Percentiles rank a stretch among this genome's conserved stretches.
These are phyloP conservation scores for Malurus elegans DNA, from an alignment of 2,113 vertebrate species.

Conservation along the genomic window DNA sequence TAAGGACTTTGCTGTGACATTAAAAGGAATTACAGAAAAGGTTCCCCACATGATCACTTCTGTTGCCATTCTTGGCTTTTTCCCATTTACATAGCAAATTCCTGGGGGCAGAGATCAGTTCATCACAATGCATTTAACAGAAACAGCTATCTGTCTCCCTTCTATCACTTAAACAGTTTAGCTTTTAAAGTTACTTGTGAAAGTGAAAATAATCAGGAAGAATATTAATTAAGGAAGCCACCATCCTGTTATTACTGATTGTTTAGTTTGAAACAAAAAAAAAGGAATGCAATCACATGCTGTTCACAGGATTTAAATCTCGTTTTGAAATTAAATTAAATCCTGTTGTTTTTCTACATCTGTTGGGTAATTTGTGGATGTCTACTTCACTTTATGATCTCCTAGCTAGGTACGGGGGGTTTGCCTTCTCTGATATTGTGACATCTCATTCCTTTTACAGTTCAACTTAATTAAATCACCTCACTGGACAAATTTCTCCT, in stretches of 20 bases:
- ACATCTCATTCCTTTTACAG: neutral
- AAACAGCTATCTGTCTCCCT: neutral
- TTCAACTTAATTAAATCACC: neutral
- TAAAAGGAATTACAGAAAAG: neutral
- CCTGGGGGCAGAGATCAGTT: neutral
- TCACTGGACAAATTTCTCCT: neutral
- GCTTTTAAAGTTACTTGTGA: neutral
- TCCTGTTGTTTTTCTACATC: neutral
- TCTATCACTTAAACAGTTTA: neutral
- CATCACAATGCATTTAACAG: neutral
- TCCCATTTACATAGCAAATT: neutral
- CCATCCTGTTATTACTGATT: neutral
- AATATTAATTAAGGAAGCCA: neutral
- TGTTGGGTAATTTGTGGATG: neutral
- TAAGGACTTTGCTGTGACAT: neutral
- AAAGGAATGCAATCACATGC: neutral
- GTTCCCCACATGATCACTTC: fast-evolving
- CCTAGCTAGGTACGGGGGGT: neutral
- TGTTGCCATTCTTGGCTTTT: neutral
- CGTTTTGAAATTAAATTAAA: neutral
- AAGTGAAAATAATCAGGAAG: neutral
- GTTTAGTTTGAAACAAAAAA: neutral
- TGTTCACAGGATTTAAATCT: neutral
- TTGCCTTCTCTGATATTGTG: neutral
- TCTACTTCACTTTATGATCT: neutral